Evolutionary conservation across 2,113 vertebrate species (phyloP).

Genomic region (Fulmarus glacialis): DNA sequence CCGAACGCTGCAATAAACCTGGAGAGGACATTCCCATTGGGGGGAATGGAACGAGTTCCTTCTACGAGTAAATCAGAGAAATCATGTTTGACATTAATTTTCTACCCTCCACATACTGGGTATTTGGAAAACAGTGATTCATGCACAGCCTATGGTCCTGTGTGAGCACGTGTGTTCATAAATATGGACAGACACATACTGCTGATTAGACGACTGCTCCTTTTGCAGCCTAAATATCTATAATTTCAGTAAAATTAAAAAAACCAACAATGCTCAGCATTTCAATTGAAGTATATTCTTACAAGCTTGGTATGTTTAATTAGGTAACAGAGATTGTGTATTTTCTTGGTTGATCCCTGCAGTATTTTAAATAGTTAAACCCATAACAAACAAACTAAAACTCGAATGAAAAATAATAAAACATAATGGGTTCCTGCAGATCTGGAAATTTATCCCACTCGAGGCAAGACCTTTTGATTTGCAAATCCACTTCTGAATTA

Average conservation of each 20-base stretch:
- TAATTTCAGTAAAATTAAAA: background rate
- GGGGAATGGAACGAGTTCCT: conserved; percentile 11
- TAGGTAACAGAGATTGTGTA: conserved; percentile 49
- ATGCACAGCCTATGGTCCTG: background rate
- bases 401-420: conserved; percentile 63
- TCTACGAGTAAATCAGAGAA: conserved; percentile 68
- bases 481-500: conserved; percentile 74
- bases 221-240: conserved; percentile 3
- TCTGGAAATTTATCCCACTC: conserved; percentile 66
- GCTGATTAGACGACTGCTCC: background rate
- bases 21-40: conserved; percentile 54
- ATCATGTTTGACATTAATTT: conserved; percentile 66
- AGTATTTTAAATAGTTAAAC: conserved; percentile 69
- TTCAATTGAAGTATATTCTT: conserved; percentile 45
- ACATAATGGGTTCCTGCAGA: conserved; percentile 64
- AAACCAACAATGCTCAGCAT: background rate
- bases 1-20: background rate
- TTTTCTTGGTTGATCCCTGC: conserved; percentile 49
- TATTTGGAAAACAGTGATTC: conserved; percentile 57
- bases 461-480: conserved; percentile 74
- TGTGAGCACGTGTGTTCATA: conserved; percentile 8
- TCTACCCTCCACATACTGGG: conserved; percentile 11
- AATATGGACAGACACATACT: conserved; percentile 23
- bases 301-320: conserved; percentile 34
- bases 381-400: conserved; percentile 63